A percentile compares a stretch with the other conserved stretches of the same genome.
Evolutionary conservation across 2,113 vertebrate genomes (phyloP).

Genomic region (Lepus timidus): DNA sequence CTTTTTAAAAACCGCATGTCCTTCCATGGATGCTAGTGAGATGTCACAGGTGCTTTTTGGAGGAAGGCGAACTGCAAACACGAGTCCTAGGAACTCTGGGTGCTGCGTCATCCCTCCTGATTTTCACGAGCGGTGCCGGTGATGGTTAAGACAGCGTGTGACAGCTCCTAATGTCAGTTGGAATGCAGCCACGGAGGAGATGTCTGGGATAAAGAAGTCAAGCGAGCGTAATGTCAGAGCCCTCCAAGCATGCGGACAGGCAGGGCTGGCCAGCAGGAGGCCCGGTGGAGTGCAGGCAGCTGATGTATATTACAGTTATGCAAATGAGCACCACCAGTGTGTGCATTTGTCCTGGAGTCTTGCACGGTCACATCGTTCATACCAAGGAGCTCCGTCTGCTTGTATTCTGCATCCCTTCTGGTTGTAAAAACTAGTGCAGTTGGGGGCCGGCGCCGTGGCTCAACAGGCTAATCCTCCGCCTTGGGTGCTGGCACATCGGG

Average conservation of each 20-base stretch:
- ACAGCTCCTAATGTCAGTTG: not conserved
- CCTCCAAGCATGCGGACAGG: not conserved
- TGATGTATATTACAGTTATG: not conserved
- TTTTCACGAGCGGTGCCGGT: not conserved
- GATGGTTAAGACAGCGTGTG: not conserved
- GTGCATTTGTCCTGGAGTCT: not conserved
- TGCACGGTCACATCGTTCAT: not conserved
- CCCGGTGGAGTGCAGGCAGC: not conserved
- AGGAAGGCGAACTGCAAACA: not conserved
- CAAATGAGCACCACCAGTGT: not conserved
- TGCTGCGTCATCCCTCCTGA: not conserved
- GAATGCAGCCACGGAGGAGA: conserved; percentile 4
- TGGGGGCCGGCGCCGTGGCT: too few relatives aligned
- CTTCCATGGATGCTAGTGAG: not conserved
- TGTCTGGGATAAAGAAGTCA: conserved; percentile 48
- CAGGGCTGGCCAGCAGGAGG: not conserved
- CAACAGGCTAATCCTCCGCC: too few relatives aligned
- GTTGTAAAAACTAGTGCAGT: not conserved
- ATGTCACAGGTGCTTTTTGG: not conserved
- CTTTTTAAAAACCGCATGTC: not conserved
- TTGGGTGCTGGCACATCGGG: too few relatives aligned
- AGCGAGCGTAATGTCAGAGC: conserved; percentile 2
- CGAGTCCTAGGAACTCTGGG: not conserved
- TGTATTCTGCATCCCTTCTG: not conserved
- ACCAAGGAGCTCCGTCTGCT: not conserved